Conservation (phyloP, 2,113 vertebrate species). For the Cinclus cinclus region DNA sequence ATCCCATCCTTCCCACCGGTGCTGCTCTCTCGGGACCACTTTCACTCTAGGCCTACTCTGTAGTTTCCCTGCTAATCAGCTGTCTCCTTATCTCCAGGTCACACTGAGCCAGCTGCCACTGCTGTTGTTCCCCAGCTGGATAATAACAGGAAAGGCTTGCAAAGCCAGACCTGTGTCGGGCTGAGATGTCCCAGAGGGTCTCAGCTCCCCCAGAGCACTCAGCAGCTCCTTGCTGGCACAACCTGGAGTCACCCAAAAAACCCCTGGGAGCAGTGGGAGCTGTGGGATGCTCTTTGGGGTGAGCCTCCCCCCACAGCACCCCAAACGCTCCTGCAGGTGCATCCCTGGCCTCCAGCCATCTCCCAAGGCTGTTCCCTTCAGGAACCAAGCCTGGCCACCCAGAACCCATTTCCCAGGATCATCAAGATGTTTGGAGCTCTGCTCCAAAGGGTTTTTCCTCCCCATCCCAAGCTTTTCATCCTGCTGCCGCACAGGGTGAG, state of each 20-base stretch:
- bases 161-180: background rate
- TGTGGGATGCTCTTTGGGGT: background rate
- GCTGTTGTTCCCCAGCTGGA: slow-evolving; percentile 26
- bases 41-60: background rate
- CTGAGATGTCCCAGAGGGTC: background rate
- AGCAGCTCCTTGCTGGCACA: background rate
- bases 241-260: fast-evolving
- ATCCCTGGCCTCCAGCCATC: background rate
- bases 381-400: background rate
- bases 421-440: background rate
- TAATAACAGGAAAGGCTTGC: slow-evolving; percentile 30
- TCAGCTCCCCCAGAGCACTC: fast-evolving
- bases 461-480: fast-evolving
- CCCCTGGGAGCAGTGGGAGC: background rate
- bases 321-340: background rate
- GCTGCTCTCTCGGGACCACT: background rate
- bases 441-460: background rate
- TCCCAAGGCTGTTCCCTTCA: slow-evolving; percentile 13
- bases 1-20: background rate
- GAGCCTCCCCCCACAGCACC: background rate
- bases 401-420: background rate
- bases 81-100: slow-evolving; percentile 19
- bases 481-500: background rate
- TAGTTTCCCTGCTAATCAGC: background rate
- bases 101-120: background rate